These are phyloP conservation scores for Listronotus oregonensis DNA, from an alignment of 1,140 invertebrate species.

Conservation along the genomic window DNA sequence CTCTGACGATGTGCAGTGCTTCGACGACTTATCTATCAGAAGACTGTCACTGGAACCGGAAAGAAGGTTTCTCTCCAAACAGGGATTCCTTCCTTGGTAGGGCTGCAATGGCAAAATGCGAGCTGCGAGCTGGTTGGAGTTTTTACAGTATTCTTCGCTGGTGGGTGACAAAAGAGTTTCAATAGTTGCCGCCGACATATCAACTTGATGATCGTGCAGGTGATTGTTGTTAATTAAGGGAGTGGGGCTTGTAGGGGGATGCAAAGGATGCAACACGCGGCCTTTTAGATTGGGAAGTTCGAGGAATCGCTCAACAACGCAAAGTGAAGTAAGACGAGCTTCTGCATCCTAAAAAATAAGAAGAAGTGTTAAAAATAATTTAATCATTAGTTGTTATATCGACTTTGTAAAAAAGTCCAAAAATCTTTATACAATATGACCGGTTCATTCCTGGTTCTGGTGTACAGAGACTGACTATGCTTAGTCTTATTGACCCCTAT, in stretches of 20 bases:
- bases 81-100: conserved; percentile 85
- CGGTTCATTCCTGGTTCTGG: too few relatives aligned
- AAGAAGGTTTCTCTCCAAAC: conserved; percentile 81
- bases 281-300: conserved; percentile 70
- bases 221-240: conserved; percentile 55
- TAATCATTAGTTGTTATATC: too few relatives aligned
- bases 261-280: conserved; percentile 47
- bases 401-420: too few relatives aligned
- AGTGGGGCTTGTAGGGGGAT: conserved; percentile 51
- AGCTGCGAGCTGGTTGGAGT: conserved; percentile 58
- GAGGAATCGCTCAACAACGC: conserved; percentile 83
- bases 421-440: too few relatives aligned
- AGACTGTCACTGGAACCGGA: conserved; percentile 66
- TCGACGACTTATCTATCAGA: conserved; percentile 73
- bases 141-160: conserved; percentile 59
- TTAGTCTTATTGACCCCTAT: too few relatives aligned
- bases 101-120: conserved; percentile 66
- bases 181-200: conserved; percentile 52
- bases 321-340: conserved; percentile 85
- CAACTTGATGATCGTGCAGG: conserved; percentile 48
- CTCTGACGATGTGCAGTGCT: conserved; percentile 61
- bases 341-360: conserved; percentile 75
- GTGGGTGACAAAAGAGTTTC: conserved; percentile 59
- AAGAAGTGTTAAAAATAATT: neutral
- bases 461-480: too few relatives aligned